Conservation (phyloP, 2,888 invertebrate genomes). For the Oegoconia quadripuncta region DNA sequence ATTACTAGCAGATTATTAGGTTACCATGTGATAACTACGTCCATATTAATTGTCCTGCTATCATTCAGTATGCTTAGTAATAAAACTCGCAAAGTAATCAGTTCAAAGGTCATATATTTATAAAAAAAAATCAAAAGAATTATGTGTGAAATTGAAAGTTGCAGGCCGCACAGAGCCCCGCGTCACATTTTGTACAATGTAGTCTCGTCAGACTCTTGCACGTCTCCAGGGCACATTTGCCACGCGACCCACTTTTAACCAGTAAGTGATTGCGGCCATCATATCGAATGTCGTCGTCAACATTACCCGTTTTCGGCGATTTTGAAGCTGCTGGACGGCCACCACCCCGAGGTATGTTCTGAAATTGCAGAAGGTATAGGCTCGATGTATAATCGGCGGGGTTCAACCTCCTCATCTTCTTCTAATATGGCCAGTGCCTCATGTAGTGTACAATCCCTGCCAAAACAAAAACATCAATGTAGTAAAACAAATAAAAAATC, state of each 20-base stretch:
- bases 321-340: constrained; percentile 2
- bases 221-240: neutral
- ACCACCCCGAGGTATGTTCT: neutral
- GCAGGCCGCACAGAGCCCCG: neutral
- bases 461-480: neutral
- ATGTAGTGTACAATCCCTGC: neutral
- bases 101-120: too few species aligned
- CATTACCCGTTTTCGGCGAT: neutral
- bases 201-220: neutral
- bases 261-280: constrained; percentile 1
- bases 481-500: too few species aligned
- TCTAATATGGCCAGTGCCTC: neutral
- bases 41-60: too few species aligned
- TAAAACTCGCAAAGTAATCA: too few species aligned
- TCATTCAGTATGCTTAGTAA: too few species aligned
- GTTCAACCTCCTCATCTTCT: neutral
- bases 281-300: constrained; percentile 2
- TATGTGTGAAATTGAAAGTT: constrained; percentile 3
- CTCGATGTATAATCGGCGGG: too few species aligned
- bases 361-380: neutral
- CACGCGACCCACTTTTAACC: neutral
- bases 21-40: too few species aligned
- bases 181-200: neutral
- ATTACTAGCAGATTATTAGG: too few species aligned
- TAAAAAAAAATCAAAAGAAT: too few species aligned